Evolutionary conservation across 2,888 invertebrate species (phyloP).

Genomic region (Lordiphosa andalusiaca): DNA sequence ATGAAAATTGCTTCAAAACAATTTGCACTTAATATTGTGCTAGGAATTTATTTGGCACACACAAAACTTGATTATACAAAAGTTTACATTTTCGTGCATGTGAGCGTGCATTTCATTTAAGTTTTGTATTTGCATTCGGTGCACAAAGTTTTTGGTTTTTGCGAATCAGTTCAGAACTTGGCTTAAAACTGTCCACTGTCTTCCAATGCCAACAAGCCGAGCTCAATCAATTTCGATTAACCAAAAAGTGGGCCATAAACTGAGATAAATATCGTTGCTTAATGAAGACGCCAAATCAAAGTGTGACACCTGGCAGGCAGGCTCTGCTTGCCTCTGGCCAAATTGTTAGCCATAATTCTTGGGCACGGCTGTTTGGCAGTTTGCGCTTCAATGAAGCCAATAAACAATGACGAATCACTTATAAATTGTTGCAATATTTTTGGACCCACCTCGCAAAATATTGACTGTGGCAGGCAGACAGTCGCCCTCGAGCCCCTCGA

Average conservation of each 20-base stretch:
- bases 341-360: conserved; percentile 67
- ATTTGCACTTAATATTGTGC: conserved; percentile 68
- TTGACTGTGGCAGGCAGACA: conserved; percentile 3
- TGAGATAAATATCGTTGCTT: conserved; percentile 5
- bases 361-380: conserved; percentile 40
- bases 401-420: conserved; percentile 77
- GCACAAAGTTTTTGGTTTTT: conserved; percentile 5
- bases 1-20: conserved; percentile 62
- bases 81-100: conserved; percentile 59
- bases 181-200: too few species aligned
- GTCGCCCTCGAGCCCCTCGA: not conserved
- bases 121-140: conserved; percentile 61
- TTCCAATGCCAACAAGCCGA: too few species aligned
- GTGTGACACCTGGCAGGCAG: conserved; percentile 15
- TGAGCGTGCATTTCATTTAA: conserved; percentile 64
- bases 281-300: conserved; percentile 46
- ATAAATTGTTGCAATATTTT: conserved; percentile 76
- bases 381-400: conserved; percentile 68
- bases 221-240: too few species aligned
- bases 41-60: conserved; percentile 55
- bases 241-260: too few species aligned
- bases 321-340: conserved; percentile 21
- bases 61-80: conserved; percentile 64
- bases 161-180: not conserved
- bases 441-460: conserved; percentile 24